Percentiles rank a stretch among this genome's conserved stretches.
phyloP scores from a whole-genome alignment of 2,888 invertebrate genomes.

The Himalopsyche kuldschensis region DNA sequence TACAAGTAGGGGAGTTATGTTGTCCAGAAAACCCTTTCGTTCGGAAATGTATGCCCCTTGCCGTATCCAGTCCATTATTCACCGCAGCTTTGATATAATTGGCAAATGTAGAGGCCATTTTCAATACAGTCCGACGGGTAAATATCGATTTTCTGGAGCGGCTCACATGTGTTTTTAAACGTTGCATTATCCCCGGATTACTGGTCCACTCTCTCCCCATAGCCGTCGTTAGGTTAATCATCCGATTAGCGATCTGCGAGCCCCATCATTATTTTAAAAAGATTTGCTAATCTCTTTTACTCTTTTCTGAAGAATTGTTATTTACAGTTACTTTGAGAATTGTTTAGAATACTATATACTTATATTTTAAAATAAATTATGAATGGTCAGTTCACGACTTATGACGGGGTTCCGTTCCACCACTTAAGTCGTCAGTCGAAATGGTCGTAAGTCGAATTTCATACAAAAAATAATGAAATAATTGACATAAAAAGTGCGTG shows the following conservation, averaged over 20 bases:
- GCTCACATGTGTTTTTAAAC: not conserved
- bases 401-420: not conserved
- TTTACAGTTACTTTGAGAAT: too few species aligned
- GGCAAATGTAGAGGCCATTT: not conserved
- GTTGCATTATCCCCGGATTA: not conserved
- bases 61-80: not conserved
- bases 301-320: too few species aligned
- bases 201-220: not conserved
- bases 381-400: too few species aligned
- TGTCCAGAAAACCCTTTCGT: not conserved
- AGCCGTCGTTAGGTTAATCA: not conserved
- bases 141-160: not conserved
- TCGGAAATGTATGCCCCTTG: not conserved
- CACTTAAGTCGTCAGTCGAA: not conserved
- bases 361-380: too few species aligned
- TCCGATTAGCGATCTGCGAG: not conserved
- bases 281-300: not conserved
- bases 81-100: not conserved
- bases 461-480: too few species aligned
- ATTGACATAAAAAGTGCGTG: too few species aligned
- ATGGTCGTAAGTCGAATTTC: constrained; percentile 13
- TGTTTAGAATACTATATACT: too few species aligned
- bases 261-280: not conserved
- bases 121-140: not conserved
- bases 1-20: not conserved